Conservation (phyloP, 1,140 invertebrate species). For the Dreissena polymorpha region DNA sequence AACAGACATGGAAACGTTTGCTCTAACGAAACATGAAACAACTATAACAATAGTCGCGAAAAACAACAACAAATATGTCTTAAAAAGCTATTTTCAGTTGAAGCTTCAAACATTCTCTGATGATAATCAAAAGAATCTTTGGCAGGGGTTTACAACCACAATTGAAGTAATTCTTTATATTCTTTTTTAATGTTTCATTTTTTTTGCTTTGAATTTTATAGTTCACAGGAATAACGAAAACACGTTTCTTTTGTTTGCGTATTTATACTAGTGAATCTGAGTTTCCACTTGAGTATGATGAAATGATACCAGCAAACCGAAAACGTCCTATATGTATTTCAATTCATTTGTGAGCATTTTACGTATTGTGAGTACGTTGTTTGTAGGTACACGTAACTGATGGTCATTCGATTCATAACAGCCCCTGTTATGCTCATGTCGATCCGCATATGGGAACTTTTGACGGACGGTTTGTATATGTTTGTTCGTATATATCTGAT, state of each 20-base stretch:
- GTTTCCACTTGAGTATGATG: too few species aligned
- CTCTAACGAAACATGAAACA: neutral
- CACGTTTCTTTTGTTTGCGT: neutral
- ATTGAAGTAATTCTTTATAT: neutral
- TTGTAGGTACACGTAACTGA: slow-evolving; percentile 13
- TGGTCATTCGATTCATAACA: neutral
- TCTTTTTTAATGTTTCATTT: neutral
- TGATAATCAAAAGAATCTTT: slow-evolving; percentile 12
- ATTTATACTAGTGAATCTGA: too few species aligned
- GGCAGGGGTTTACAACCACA: neutral
- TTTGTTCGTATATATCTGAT: neutral
- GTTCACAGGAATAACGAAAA: neutral
- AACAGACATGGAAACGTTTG: neutral
- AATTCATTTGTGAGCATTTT: neutral
- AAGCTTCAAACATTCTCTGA: neutral
- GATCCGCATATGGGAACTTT: slow-evolving; percentile 26
- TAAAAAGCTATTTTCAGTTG: neutral
- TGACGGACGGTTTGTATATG: slow-evolving; percentile 1
- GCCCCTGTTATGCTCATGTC: slow-evolving; percentile 23
- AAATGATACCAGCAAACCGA: neutral
- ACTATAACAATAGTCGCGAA: slow-evolving; percentile 30
- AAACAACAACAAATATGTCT: slow-evolving; percentile 20
- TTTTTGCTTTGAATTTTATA: neutral
- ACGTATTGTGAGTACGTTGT: neutral
- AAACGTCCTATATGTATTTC: neutral